phyloP scores from a whole-genome alignment of 2,797 vertebrate genomes.

The Staurois parvus region DNA sequence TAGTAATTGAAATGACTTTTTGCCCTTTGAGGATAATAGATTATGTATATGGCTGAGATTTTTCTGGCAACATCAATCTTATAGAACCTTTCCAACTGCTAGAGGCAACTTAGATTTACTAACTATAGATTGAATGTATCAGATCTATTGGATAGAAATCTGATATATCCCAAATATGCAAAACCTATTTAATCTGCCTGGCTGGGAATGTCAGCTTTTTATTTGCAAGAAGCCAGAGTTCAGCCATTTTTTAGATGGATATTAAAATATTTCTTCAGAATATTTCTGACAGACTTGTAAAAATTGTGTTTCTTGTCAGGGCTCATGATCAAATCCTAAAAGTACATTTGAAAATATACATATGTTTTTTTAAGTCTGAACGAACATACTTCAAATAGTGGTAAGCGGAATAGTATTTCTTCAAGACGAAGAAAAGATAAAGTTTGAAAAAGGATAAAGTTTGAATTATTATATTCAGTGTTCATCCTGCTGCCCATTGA shows the following conservation, averaged over 20 bases:
- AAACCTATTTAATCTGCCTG: not conserved
- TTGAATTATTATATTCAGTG: too few species aligned
- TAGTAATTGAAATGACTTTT: constrained; percentile 2
- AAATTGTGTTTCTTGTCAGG: not conserved
- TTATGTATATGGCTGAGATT: constrained; percentile 1
- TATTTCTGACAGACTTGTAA: constrained; percentile 11
- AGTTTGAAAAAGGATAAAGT: too few species aligned
- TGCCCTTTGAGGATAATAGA: constrained; percentile 8
- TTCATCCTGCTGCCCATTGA: too few species aligned
- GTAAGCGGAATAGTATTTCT: too few species aligned
- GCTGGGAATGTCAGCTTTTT: constrained; percentile 2
- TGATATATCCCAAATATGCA: not conserved
- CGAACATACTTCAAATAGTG: not conserved
- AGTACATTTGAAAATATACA: not conserved
- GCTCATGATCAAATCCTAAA: not conserved
- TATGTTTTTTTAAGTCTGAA: too few species aligned
- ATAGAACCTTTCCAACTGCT: constrained; percentile 7
- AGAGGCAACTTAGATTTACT: constrained; percentile 2
- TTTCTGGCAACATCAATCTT: not conserved
- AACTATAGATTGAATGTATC: not conserved
- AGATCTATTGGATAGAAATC: not conserved
- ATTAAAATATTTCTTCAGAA: constrained; percentile 29
- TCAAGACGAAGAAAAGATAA: too few species aligned
- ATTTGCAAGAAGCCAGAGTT: constrained; percentile 26
- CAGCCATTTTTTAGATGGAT: constrained; percentile 10